A percentile compares a stretch with the other conserved stretches of the same genome.
phyloP scores from a whole-genome alignment of 2,888 invertebrate species.

The Mechanitis mazaeus region DNA sequence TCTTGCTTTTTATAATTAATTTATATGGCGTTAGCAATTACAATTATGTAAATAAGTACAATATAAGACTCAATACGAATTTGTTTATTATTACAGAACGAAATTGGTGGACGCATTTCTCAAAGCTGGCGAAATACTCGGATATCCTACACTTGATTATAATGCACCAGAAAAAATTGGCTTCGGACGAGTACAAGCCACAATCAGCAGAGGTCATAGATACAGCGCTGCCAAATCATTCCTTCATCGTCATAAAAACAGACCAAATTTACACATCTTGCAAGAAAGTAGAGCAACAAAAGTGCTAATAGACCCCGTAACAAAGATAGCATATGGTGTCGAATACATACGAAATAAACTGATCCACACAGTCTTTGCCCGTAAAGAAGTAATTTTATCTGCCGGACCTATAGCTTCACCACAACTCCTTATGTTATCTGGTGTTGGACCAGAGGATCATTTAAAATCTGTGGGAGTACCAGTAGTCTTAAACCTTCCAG shows the following conservation, averaged over 20 bases:
- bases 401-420: slow-evolving; percentile 93
- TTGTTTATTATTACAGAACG: slow-evolving; percentile 3
- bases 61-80: not conserved
- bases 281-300: slow-evolving; percentile 80
- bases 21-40: too few relatives aligned
- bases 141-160: slow-evolving; percentile 82
- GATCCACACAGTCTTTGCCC: slow-evolving; percentile 72
- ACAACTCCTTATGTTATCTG: slow-evolving; percentile 92
- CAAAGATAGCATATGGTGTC: slow-evolving; percentile 81
- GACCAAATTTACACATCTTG: slow-evolving; percentile 82
- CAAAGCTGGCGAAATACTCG: slow-evolving; percentile 79
- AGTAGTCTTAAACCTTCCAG: slow-evolving; percentile 79
- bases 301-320: slow-evolving; percentile 78
- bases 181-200: slow-evolving; percentile 81
- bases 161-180: slow-evolving; percentile 79
- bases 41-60: too few relatives aligned
- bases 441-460: slow-evolving; percentile 77
- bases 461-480: slow-evolving; percentile 74
- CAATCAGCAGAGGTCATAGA: slow-evolving; percentile 76
- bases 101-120: slow-evolving; percentile 63
- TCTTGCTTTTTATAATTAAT: too few relatives aligned
- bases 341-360: slow-evolving; percentile 76
- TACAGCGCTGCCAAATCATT: slow-evolving; percentile 81
- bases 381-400: slow-evolving; percentile 88
- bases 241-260: slow-evolving; percentile 75